Base-by-base conservation (phyloP, 2,797 vertebrate genomes). In the Mergus octosetaceus region DNA sequence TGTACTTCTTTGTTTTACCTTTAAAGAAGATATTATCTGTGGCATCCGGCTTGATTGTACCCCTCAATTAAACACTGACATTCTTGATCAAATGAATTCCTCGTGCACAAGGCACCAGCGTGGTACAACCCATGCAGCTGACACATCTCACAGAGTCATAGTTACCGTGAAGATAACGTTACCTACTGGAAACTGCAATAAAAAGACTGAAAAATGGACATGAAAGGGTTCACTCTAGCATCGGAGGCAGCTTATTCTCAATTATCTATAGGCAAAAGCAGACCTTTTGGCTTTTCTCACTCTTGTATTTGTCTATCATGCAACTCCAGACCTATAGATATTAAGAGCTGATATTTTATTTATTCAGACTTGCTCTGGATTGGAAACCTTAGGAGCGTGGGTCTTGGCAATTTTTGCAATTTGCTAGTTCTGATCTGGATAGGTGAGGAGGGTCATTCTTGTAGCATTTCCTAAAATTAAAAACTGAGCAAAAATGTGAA, bases 71-170 rank as follows among this genome's bases (percentile, higher is more conserved):
- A 90, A 54, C 28, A 53, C 28, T 30, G 80, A 39, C 49, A 22
- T 69, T 72, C 39, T 64, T 77, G 20, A 34, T 56, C 21, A 3
- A 10, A 34, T 69, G n/a, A 88, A 69, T 91, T 85, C 49, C 27
- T 41, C 3, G 0, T 3, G 21, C 2, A 2, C 20, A 34, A 85
- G 43, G 61, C 62, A 34, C 16, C 54, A 34, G 34, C 9, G 56
- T 68, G 51, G 47, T 49, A 64, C 58, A 51, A 22, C 27, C 47
- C 45, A 8, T 34, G 61, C 51, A 65, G 60, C 51, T 89, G 66
- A 72, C 80, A 18, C 22, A 6, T 61, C 22, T 84, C 5, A 6
- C 49, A 43, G 36, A 61, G 20, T 13, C 0, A 0, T 27, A 22
- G 18, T 54, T 84, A 76, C 62, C 12, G 4, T 58, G 1, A 54